phyloP scores from a whole-genome alignment of 64 coral and sea anemone species.

The Dendronephthya gigantea region DNA sequence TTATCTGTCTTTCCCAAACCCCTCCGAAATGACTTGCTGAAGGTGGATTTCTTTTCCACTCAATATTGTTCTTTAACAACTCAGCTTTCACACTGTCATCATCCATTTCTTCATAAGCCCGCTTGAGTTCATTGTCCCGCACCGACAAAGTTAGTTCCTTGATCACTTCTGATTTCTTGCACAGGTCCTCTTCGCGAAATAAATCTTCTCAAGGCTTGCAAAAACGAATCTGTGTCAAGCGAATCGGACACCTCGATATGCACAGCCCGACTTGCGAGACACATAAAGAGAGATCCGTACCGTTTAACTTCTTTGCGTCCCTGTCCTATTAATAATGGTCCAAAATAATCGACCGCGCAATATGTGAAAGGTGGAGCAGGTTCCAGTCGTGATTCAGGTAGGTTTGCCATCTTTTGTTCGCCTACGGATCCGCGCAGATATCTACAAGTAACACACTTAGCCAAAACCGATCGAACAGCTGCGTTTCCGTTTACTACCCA shows the following conservation, averaged over 20 bases:
- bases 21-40: background rate
- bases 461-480: conserved; percentile 26
- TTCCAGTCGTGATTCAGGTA: conserved; percentile 6
- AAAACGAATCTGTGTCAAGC: conserved; percentile 15
- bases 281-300: background rate
- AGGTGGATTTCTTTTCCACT: background rate
- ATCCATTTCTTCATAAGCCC: background rate
- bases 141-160: conserved; percentile 30
- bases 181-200: background rate
- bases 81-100: background rate
- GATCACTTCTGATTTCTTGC: background rate
- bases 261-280: conserved; percentile 13
- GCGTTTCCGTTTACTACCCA: conserved; percentile 44
- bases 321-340: conserved; percentile 10
- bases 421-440: conserved; percentile 21
- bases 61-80: conserved; percentile 1
- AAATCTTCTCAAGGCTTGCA: conserved; percentile 22
- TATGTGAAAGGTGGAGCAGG: conserved; percentile 30
- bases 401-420: conserved; percentile 44
- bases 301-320: background rate
- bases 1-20: background rate
- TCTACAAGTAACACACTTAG: conserved; percentile 33
- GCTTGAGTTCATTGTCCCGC: background rate
- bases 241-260: conserved; percentile 17
- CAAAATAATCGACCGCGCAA: conserved; percentile 6